Evolutionary conservation across 2,888 invertebrate species (phyloP).

Genomic region (Parochlus steinenii): DNA sequence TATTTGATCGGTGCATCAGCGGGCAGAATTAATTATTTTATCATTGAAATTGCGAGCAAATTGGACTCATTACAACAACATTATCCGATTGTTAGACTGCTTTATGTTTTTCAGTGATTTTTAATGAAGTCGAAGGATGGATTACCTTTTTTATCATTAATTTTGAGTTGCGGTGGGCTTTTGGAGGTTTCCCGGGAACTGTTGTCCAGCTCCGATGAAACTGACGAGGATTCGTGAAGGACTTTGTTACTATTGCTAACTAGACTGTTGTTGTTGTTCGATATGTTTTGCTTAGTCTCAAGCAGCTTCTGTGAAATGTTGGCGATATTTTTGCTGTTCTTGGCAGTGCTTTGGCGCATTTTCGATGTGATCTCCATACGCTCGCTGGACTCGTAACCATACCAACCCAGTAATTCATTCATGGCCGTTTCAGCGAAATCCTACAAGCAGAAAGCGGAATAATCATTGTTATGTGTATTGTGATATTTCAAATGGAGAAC

Average conservation of each 20-base stretch:
- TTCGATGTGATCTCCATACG: conserved; percentile 37
- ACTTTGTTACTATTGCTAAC: not conserved
- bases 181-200: conserved; percentile 28
- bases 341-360: conserved; percentile 16
- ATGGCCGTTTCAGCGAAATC: conserved; percentile 78
- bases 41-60: not conserved
- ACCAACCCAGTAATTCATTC: conserved; percentile 85
- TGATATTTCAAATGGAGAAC: too few species aligned
- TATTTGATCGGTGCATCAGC: too few species aligned
- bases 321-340: conserved; percentile 1
- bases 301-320: conserved; percentile 9
- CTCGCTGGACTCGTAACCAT: conserved; percentile 65
- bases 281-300: conserved; percentile 5
- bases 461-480: too few species aligned
- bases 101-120: too few species aligned
- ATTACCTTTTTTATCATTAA: conserved; percentile 2
- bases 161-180: conserved; percentile 20
- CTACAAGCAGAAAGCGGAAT: too few species aligned
- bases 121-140: too few species aligned
- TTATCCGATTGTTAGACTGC: not conserved
- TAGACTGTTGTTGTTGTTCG: conserved; percentile 3
- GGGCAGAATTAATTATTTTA: not conserved
- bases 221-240: conserved; percentile 7
- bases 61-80: not conserved
- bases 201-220: conserved; percentile 26